Percentiles rank a stretch among this genome's conserved stretches.
Evolutionary conservation across 2,797 vertebrate species (phyloP).

Genomic region (Aldrovandia affinis): DNA sequence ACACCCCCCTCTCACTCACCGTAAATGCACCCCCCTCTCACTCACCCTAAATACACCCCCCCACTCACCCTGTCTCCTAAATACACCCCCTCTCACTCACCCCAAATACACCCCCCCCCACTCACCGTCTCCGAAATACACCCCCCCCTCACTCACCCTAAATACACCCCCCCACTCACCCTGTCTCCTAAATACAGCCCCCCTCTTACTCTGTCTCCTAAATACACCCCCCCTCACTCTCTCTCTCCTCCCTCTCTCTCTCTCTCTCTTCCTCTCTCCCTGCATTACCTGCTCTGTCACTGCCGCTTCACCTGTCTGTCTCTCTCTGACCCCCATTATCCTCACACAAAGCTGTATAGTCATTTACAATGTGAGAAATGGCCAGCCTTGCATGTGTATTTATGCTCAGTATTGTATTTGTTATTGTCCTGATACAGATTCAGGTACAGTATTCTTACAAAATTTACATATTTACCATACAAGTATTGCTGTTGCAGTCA

Average conservation of each 20-base stretch:
- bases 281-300: not conserved
- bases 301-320: not conserved
- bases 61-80: constrained; percentile 4
- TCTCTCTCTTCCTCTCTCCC: constrained; percentile 22
- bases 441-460: too few species aligned
- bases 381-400: not conserved
- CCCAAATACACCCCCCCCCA: not conserved
- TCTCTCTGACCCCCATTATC: constrained; percentile 29
- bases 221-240: not conserved
- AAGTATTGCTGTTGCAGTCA: not conserved
- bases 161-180: constrained; percentile 14
- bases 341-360: too few species aligned
- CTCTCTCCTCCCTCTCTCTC: not conserved
- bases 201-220: not conserved
- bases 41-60: constrained; percentile 12
- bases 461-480: too few species aligned
- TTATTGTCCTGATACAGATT: too few species aligned
- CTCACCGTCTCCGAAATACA: not conserved
- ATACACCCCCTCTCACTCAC: constrained; percentile 3
- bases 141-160: not conserved
- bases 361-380: too few species aligned
- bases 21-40: not conserved
- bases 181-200: not conserved
- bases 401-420: not conserved
- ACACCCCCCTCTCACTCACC: too few species aligned